Base-by-base conservation (phyloP, 2,888 invertebrate species). In the Euplexia lucipara region DNA sequence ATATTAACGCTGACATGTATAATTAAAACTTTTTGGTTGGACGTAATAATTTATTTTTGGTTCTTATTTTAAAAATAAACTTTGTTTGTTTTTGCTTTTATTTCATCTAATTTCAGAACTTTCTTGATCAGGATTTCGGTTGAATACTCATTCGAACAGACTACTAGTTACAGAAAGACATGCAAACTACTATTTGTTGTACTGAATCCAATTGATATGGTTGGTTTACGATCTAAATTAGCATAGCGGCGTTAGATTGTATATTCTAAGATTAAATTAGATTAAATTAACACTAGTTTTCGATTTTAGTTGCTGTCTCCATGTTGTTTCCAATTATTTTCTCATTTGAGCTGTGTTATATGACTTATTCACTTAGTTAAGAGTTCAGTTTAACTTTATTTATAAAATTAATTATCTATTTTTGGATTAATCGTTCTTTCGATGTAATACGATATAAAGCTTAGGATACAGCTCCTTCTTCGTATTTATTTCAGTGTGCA, bases 211-310 rank as follows among this genome's bases (percentile, higher is more conserved):
- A 77, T 74, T 75, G 78, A 74, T 70, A 69, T 59, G 75, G 72
- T 82, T 83, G 79, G 74, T 83, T 83, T 80, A 80, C 66, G 68
- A 70, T 64, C 53, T 70, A 70, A 83, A 85, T 84, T 83, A 80
- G 73, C 75, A 64, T 61, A 64, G 51, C 77, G 41, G 16, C 30
- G 14, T 51, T 26, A 63, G 18, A 44, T 45, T 47, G 62, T 65
- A 47, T 70, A 16, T 63, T 61, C 42, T 39, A 48, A 53, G 58
- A 66, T 68, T 51, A 58, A 52, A 70, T 65, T 45, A 32, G 41
- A 64, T 51, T 8, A 45, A 60, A 66, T 66, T 52, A 66, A 48
- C 47, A 49, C 44, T 34, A 52, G 45, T 57, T 70, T 71, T 68
- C 22, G 58, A 54, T 73, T 74, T 74, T 58, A 18, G 18, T 49